Percentiles rank a stretch among this genome's conserved stretches.
phyloP scores from a whole-genome alignment of 1,140 invertebrate genomes.

The Trypoxylus dichotomus region DNA sequence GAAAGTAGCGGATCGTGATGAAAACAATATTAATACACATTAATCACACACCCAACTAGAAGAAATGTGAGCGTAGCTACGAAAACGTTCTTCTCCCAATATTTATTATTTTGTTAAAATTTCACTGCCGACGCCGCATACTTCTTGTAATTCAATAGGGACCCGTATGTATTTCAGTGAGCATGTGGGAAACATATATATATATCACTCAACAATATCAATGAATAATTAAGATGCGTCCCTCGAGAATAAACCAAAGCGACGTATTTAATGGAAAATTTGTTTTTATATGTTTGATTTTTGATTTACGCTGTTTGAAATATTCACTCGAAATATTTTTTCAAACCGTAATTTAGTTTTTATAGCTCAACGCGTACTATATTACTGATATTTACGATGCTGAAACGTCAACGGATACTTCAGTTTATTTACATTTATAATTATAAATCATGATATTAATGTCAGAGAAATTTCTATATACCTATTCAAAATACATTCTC shows the following conservation, averaged over 20 bases:
- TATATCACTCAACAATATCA: conserved; percentile 10
- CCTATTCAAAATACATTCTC: no score
- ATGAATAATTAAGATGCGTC: conserved; percentile 14
- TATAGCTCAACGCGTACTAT: not conserved
- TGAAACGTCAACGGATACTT: not conserved
- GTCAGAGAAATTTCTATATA: not conserved
- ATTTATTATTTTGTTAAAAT: conserved; percentile 25
- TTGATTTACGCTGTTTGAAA: conserved; percentile 3
- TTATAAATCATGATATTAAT: conserved; percentile 9
- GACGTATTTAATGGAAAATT: conserved; percentile 16
- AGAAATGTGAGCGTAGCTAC: not conserved
- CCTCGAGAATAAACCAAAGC: not conserved
- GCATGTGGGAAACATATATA: conserved; percentile 18
- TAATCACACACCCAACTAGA: conserved; percentile 16
- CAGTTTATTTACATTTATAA: not conserved
- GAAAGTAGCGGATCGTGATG: not conserved
- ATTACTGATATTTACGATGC: conserved; percentile 7
- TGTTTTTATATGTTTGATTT: conserved; percentile 21
- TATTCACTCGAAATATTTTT: not conserved
- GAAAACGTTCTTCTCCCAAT: not conserved
- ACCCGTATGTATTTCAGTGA: not conserved
- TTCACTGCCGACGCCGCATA: not conserved
- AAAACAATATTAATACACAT: conserved; percentile 7
- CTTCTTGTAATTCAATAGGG: conserved; percentile 15
- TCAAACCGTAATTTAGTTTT: not conserved